Percentiles rank a stretch among this genome's conserved stretches.
Conservation (phyloP, 2,113 vertebrate species). For the Nycticorax nycticorax region DNA sequence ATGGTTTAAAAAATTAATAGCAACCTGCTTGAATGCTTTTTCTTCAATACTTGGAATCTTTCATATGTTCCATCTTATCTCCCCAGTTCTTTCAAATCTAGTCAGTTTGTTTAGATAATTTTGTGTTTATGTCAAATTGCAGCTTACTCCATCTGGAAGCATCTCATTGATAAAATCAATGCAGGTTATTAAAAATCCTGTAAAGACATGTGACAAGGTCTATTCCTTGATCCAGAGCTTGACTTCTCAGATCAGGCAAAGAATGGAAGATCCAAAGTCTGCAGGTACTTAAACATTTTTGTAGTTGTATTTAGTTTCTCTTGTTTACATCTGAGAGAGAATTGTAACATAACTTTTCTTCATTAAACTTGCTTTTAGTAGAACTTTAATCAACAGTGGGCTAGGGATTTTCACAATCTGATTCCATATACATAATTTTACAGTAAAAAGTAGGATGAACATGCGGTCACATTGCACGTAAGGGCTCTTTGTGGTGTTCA, state of each 20-base stretch:
- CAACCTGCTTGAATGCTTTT: not conserved
- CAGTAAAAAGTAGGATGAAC: not conserved
- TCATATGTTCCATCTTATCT: not conserved
- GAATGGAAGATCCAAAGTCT: conserved; percentile 88
- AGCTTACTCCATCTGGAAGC: conserved; percentile 88
- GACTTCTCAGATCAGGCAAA: conserved; percentile 87
- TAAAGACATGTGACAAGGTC: conserved; percentile 89
- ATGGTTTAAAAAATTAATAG: not conserved
- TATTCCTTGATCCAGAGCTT: conserved; percentile 89
- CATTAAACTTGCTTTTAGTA: not conserved
- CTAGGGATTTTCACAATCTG: not conserved
- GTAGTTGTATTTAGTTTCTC: not conserved
- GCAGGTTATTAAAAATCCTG: conserved; percentile 89
- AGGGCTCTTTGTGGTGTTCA: not conserved
- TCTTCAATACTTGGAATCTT: not conserved
- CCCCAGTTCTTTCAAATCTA: not conserved
- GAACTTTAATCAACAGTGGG: not conserved
- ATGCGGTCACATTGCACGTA: not conserved
- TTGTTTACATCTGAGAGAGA: not conserved
- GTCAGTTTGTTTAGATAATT: not conserved
- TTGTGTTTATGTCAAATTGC: conserved; percentile 47
- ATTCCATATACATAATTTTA: not conserved
- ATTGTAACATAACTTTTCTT: not conserved
- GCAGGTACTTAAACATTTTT: conserved; percentile 74
- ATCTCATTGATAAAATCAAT: conserved; percentile 88